A percentile compares a stretch with the other conserved stretches of the same genome.
phyloP scores from a whole-genome alignment of 2,113 vertebrate genomes.

The Tetraodon nigroviridis region DNA sequence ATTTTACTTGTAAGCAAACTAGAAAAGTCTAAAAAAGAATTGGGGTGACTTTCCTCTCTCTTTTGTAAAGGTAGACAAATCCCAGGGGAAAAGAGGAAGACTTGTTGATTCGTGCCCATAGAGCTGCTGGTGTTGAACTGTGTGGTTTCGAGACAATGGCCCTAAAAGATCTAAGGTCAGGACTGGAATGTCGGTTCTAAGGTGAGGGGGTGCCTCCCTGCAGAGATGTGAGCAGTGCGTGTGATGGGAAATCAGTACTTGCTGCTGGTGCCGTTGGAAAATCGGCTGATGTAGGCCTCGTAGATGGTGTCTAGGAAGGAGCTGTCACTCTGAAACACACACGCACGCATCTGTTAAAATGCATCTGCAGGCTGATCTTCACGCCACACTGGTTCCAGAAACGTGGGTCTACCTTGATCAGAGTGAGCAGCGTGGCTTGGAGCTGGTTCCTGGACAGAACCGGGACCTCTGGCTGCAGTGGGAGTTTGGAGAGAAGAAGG shows the following conservation, averaged over 20 bases:
- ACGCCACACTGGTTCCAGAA: background rate
- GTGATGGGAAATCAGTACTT: constrained; percentile 48
- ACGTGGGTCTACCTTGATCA: constrained; percentile 79
- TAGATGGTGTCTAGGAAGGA: constrained; percentile 92
- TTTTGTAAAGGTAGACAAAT: too few relatives aligned
- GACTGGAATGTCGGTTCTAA: constrained; percentile 1
- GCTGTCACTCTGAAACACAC: constrained; percentile 85
- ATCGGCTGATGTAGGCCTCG: constrained; percentile 80
- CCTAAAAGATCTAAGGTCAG: too few relatives aligned
- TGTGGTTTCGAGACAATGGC: too few relatives aligned
- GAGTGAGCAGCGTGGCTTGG: constrained; percentile 83
- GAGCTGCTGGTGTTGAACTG: too few relatives aligned
- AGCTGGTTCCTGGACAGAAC: constrained; percentile 80
- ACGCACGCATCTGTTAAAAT: constrained; percentile 7
- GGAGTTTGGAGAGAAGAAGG: constrained; percentile 14
- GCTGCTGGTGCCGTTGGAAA: constrained; percentile 35
- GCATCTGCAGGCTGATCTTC: background rate
- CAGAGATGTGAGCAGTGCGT: constrained; percentile 12
- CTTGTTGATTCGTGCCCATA: too few relatives aligned
- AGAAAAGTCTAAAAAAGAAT: constrained; percentile 12
- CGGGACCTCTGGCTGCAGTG: constrained; percentile 34
- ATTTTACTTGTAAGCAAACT: constrained; percentile 5
- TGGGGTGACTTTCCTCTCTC: background rate
- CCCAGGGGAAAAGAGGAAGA: too few relatives aligned
- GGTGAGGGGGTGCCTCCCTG: constrained; percentile 1